Conservation (phyloP, 2,888 invertebrate species). For the Caenorhabditis japonica region DNA sequence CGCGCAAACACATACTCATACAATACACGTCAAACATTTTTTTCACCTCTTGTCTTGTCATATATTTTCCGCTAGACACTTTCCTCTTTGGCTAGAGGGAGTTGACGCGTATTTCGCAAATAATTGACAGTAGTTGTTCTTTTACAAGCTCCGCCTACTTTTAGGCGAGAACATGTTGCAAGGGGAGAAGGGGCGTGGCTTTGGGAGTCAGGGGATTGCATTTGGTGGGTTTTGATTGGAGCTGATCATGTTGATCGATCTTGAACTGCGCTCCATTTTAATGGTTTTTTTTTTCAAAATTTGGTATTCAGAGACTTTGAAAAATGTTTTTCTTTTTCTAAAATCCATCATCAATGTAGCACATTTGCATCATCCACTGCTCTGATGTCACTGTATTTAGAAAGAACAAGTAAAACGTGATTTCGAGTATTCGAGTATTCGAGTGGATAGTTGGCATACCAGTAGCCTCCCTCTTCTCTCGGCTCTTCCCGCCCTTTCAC, state of each 20-base stretch:
- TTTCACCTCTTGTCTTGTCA: too few relatives aligned
- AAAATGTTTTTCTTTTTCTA: too few relatives aligned
- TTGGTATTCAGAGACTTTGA: too few relatives aligned
- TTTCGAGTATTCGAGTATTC: too few relatives aligned
- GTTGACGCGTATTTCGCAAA: constrained; percentile 26
- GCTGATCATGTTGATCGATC: background rate
- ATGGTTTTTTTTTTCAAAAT: too few relatives aligned
- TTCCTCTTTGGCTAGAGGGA: too few relatives aligned
- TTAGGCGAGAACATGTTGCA: background rate
- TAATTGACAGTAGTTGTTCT: constrained; percentile 26
- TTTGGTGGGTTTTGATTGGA: background rate
- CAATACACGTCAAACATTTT: constrained; percentile 33
- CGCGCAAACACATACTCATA: too few relatives aligned
- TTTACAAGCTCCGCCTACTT: constrained; percentile 22
- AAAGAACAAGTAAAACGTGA: too few relatives aligned
- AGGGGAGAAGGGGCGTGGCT: background rate
- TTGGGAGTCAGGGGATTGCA: background rate
- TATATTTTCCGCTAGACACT: constrained; percentile 23
- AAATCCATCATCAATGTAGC: too few relatives aligned
- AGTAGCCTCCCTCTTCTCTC: constrained; percentile 13
- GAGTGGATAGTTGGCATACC: constrained; percentile 43
- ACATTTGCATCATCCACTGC: too few relatives aligned
- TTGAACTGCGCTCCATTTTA: too few relatives aligned
- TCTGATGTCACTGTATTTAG: too few relatives aligned
- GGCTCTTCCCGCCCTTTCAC: constrained; percentile 7